Evolutionary conservation across 2,888 invertebrate species (phyloP).

Genomic region (Drosophila nr. medialis): DNA sequence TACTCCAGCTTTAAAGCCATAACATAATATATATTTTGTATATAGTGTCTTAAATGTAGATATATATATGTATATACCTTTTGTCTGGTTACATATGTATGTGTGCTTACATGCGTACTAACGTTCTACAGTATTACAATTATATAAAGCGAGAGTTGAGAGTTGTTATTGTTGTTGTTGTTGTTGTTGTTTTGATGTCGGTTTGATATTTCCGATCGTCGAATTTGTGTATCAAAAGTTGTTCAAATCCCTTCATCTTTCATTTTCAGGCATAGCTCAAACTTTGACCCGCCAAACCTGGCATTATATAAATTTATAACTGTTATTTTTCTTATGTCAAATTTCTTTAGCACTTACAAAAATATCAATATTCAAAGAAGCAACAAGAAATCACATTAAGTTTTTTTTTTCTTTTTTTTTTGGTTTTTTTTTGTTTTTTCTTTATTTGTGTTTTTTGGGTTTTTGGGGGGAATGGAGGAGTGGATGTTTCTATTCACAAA

Average conservation of each 20-base stretch:
- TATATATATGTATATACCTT: constrained; percentile 27
- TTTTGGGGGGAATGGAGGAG: constrained; percentile 6
- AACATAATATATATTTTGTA: constrained; percentile 31
- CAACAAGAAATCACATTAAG: constrained; percentile 79
- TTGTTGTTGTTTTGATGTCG: not conserved
- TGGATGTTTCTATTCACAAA: constrained; percentile 67
- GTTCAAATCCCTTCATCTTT: constrained; percentile 38
- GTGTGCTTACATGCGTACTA: constrained; percentile 18
- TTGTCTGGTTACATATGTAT: constrained; percentile 14
- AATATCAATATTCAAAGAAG: constrained; percentile 77
- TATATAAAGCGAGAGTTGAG: constrained; percentile 25
- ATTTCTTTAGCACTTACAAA: constrained; percentile 66
- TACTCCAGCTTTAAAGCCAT: constrained; percentile 22
- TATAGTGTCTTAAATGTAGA: constrained; percentile 24
- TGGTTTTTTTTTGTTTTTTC: constrained; percentile 7
- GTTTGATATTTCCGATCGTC: constrained; percentile 14
- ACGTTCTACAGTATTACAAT: constrained; percentile 21
- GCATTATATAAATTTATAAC: constrained; percentile 12
- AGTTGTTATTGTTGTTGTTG: not conserved
- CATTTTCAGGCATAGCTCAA: constrained; percentile 1
- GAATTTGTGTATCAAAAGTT: constrained; percentile 58
- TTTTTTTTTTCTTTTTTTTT: constrained; percentile 19
- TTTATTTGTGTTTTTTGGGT: constrained; percentile 9
- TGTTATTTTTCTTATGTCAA: constrained; percentile 18
- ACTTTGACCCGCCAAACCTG: constrained; percentile 3